phyloP scores from a whole-genome alignment of 2,888 invertebrate genomes.

The Hyposoter dolosus region DNA sequence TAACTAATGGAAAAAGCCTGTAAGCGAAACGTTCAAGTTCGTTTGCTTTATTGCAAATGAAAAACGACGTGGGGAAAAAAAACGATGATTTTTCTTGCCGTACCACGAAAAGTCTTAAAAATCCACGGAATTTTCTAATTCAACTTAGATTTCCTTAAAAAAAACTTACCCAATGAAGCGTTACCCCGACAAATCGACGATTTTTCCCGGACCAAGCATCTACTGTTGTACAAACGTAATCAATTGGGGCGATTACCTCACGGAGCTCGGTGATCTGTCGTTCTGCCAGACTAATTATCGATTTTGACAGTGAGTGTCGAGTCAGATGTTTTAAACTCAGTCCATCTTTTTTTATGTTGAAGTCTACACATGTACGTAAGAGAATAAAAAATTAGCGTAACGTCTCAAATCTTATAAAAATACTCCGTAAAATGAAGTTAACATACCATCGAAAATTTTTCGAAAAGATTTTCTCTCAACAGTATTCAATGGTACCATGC shows the following conservation, averaged over 20 bases:
- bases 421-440: background rate
- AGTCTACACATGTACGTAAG: too few relatives aligned
- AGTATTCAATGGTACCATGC: slow-evolving; percentile 21
- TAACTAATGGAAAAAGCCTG: too few relatives aligned
- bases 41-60: background rate
- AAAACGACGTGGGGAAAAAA: background rate
- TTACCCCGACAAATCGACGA: slow-evolving; percentile 45
- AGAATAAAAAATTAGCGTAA: too few relatives aligned
- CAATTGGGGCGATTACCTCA: slow-evolving; percentile 9
- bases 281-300: too few relatives aligned
- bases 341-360: too few relatives aligned
- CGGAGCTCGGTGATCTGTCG: background rate
- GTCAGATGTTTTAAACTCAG: too few relatives aligned
- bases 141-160: background rate
- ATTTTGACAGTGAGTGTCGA: too few relatives aligned
- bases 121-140: background rate
- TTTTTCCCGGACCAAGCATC: slow-evolving; percentile 37
- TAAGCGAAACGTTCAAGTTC: background rate
- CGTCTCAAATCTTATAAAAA: too few relatives aligned
- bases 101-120: background rate
- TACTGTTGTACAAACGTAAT: slow-evolving; percentile 35
- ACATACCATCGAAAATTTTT: slow-evolving; percentile 23
- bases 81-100: slow-evolving; percentile 1
- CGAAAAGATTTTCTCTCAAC: slow-evolving; percentile 20
- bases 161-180: slow-evolving; percentile 40